A percentile compares a stretch with the other conserved stretches of the same genome.
Conservation (phyloP, 2,797 vertebrate genomes). For the Enteromius treurensis region DNA sequence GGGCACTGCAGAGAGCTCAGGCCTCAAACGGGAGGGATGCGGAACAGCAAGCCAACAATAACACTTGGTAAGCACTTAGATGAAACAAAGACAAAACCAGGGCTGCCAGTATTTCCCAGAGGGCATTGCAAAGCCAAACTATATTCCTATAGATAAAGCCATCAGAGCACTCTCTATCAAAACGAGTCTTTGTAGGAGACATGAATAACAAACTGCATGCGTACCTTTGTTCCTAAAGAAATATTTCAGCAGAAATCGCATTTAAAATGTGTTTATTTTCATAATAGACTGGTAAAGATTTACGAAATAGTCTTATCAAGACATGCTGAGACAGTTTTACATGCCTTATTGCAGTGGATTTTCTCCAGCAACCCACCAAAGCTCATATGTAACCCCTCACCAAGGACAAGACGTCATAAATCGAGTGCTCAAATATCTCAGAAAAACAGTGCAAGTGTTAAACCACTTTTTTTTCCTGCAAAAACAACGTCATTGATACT, state of each 20-base stretch:
- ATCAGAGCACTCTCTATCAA: background rate
- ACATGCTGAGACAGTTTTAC: constrained; percentile 5
- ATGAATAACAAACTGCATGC: background rate
- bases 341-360: constrained; percentile 19
- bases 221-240: background rate
- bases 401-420: constrained; percentile 12
- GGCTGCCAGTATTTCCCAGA: constrained; percentile 15
- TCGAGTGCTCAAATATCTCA: background rate
- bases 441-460: constrained; percentile 1
- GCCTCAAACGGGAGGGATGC: constrained; percentile 15
- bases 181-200: constrained; percentile 7
- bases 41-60: constrained; percentile 30
- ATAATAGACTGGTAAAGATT: background rate
- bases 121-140: constrained; percentile 26
- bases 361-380: background rate
- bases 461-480: background rate
- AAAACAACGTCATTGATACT: constrained; percentile 23
- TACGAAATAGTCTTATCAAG: constrained; percentile 11
- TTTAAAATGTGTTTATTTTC: constrained; percentile 20
- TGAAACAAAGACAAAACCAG: constrained; percentile 12
- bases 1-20: constrained; percentile 3
- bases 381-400: constrained; percentile 4
- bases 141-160: constrained; percentile 35
- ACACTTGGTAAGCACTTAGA: constrained; percentile 36
- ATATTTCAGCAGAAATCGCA: background rate